Conservation (phyloP, 1,140 invertebrate genomes). For the Eufriesea mexicana region DNA sequence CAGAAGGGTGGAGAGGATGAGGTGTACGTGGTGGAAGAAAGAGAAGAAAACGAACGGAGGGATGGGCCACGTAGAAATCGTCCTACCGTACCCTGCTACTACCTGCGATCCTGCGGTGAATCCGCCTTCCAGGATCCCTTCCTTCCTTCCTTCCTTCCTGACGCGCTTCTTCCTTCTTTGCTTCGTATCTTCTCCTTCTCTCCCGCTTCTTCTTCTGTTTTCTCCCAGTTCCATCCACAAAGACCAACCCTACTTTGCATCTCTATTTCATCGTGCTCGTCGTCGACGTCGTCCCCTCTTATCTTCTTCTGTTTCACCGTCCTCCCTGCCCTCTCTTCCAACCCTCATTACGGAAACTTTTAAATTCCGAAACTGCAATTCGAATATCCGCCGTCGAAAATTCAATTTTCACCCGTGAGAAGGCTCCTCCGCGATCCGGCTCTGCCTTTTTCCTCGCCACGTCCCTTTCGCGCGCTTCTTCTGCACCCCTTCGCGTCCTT, state of each 20-base stretch:
- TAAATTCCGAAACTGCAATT: constrained; percentile 4
- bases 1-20: constrained; percentile 52
- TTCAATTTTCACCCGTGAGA: background rate
- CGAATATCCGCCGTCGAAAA: constrained; percentile 26
- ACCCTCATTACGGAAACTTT: background rate
- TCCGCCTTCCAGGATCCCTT: constrained; percentile 69
- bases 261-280: constrained; percentile 29
- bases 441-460: background rate
- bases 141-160: constrained; percentile 69
- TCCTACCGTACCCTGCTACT: constrained; percentile 70
- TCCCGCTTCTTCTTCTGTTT: background rate
- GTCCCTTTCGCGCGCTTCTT: background rate
- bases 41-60: constrained; percentile 66
- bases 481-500: background rate
- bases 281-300: background rate
- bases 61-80: constrained; percentile 68
- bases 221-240: constrained; percentile 10
- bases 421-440: background rate
- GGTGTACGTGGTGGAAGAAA: constrained; percentile 60
- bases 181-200: constrained; percentile 1
- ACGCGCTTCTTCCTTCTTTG: constrained; percentile 59
- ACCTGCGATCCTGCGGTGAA: constrained; percentile 68
- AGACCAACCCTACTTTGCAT: constrained; percentile 19
- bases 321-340: background rate
- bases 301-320: too few species aligned